phyloP scores from a whole-genome alignment of 2,797 vertebrate genomes.

The Poeciliopsis gracilis region DNA sequence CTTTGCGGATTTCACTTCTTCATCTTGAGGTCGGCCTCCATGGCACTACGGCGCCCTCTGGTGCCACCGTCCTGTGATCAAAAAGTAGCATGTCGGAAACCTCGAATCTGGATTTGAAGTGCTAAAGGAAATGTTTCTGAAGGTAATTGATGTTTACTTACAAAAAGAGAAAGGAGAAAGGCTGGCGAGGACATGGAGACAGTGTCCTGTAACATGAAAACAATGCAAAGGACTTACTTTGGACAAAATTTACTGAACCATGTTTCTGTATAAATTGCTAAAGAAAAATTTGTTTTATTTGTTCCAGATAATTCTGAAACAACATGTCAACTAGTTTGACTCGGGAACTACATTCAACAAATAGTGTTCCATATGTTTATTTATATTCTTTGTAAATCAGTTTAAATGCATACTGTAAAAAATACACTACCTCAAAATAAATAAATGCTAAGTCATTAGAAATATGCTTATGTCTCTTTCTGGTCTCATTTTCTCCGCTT shows the following conservation, averaged over 20 bases:
- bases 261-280: neutral
- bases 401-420: neutral
- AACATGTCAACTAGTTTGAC: constrained; percentile 15
- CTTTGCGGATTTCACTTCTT: constrained; percentile 84
- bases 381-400: constrained; percentile 16
- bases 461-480: constrained; percentile 38
- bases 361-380: neutral
- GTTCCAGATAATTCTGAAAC: neutral
- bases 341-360: constrained; percentile 7
- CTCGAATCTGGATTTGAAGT: neutral
- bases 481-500: constrained; percentile 57
- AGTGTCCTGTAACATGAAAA: constrained; percentile 93
- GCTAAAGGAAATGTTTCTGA: neutral
- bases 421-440: neutral
- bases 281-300: neutral
- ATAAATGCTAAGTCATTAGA: neutral
- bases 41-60: constrained; percentile 97
- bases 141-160: constrained; percentile 85
- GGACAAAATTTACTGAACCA: neutral
- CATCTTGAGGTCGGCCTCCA: constrained; percentile 99
- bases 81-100: neutral
- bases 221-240: constrained; percentile 24
- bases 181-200: constrained; percentile 99
- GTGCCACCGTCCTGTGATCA: constrained; percentile 92
- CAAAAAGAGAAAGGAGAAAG: constrained; percentile 99